Percentiles rank a stretch among this genome's conserved stretches.
Conservation (phyloP, 2,797 vertebrate species). For the Lacerta agilis region DNA sequence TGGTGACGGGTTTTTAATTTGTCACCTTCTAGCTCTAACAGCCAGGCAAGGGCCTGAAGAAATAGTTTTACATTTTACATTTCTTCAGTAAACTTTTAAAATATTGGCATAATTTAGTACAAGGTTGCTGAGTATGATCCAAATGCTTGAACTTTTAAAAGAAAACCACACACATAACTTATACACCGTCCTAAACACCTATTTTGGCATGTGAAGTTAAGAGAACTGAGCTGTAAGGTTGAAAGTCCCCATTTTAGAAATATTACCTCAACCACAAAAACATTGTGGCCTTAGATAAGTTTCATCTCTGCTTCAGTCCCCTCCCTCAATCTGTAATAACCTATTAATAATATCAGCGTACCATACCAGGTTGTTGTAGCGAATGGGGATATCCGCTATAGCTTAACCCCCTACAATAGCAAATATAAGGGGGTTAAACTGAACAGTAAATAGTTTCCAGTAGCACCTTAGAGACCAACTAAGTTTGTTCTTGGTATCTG, state of each 20-base stretch:
- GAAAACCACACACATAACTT: not conserved
- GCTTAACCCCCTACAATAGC: too few relatives aligned
- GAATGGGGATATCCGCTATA: not conserved
- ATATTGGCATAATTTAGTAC: not conserved
- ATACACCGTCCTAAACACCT: not conserved
- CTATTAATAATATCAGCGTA: not conserved
- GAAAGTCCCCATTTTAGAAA: not conserved
- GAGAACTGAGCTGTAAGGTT: not conserved
- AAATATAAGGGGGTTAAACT: too few relatives aligned
- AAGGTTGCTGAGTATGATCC: not conserved
- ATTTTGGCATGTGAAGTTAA: not conserved
- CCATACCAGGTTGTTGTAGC: not conserved
- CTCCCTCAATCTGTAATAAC: not conserved
- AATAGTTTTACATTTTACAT: not conserved
- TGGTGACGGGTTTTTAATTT: not conserved
- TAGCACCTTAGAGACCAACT: too few relatives aligned
- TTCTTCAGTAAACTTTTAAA: not conserved
- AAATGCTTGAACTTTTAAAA: not conserved
- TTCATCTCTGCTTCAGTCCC: not conserved
- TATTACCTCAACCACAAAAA: not conserved
- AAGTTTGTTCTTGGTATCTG: too few relatives aligned
- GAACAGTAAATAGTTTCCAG: too few relatives aligned
- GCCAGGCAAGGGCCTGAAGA: not conserved
- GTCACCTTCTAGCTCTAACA: not conserved
- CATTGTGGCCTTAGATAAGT: not conserved